phyloP scores from a whole-genome alignment of 2,888 invertebrate species.

The Microctonus hyperodae region DNA sequence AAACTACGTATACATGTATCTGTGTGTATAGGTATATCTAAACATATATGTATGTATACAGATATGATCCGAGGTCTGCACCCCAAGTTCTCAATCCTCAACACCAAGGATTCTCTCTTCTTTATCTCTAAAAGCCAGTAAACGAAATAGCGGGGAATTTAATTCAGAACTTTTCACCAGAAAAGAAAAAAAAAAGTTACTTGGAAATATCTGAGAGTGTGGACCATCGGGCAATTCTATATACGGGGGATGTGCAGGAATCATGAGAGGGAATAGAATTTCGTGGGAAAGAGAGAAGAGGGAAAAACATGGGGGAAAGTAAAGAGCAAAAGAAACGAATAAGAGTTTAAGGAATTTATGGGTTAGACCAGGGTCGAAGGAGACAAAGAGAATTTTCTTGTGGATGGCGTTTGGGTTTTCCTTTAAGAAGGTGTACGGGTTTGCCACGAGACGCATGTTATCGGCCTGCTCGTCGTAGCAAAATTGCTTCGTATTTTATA shows the following conservation, averaged over 20 bases:
- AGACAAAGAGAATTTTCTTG: conserved; percentile 2
- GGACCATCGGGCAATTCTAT: not conserved
- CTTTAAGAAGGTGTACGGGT: not conserved
- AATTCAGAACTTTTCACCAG: conserved; percentile 33
- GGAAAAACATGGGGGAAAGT: not conserved
- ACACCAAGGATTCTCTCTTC: conserved; percentile 14
- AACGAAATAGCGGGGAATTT: conserved; percentile 31
- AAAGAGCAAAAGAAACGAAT: not conserved
- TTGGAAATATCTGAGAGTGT: not conserved
- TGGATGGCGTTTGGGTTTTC: not conserved
- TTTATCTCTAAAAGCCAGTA: conserved; percentile 34
- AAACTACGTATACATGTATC: not conserved
- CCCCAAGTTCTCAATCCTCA: conserved; percentile 22
- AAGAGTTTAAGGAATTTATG: not conserved
- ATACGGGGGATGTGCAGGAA: not conserved
- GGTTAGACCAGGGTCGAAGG: not conserved
- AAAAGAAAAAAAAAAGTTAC: conserved; percentile 14
- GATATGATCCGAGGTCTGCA: conserved; percentile 14
- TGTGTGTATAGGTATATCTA: too few species aligned
- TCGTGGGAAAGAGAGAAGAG: not conserved
- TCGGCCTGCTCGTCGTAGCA: not conserved
- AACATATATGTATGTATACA: too few species aligned
- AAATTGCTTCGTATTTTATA: not conserved
- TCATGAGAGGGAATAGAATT: not conserved
- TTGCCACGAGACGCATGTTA: not conserved